Conservation (phyloP, 2,888 invertebrate species). For the Pachydiplax longipennis region DNA sequence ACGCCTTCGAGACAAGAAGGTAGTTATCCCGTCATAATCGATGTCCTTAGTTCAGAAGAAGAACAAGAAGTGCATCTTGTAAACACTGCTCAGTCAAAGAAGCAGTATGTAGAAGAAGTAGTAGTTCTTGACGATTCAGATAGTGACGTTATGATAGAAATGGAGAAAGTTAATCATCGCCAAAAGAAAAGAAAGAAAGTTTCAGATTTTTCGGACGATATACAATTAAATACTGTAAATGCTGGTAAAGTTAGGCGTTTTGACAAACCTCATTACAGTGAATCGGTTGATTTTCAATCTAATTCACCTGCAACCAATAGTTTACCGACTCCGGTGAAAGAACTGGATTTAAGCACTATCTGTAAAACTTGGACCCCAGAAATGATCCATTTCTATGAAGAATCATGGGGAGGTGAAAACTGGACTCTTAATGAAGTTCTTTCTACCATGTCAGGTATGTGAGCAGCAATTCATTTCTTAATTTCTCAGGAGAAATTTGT, state of each 20-base stretch:
- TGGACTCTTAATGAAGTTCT: not conserved
- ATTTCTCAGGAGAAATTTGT: not conserved
- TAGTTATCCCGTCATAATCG: not conserved
- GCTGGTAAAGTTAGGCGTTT: not conserved
- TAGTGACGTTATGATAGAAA: not conserved
- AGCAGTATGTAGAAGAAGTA: not conserved
- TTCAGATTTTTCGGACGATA: not conserved
- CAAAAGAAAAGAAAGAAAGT: constrained; percentile 1
- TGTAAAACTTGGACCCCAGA: constrained; percentile 23
- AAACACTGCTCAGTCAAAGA: not conserved
- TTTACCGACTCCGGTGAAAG: not conserved
- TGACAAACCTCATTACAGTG: not conserved
- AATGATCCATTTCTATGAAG: constrained; percentile 19
- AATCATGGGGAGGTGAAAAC: not conserved
- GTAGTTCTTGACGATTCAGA: constrained; percentile 17
- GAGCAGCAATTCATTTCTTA: not conserved
- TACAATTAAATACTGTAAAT: not conserved
- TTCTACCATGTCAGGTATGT: not conserved
- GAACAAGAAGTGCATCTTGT: not conserved
- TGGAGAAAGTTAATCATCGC: not conserved
- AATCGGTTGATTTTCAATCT: not conserved
- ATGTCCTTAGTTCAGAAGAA: not conserved
- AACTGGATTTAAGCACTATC: not conserved
- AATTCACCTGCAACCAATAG: not conserved
- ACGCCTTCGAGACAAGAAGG: not conserved